phyloP scores from a whole-genome alignment of 1,140 invertebrate species.

The Panulirus ornatus region DNA sequence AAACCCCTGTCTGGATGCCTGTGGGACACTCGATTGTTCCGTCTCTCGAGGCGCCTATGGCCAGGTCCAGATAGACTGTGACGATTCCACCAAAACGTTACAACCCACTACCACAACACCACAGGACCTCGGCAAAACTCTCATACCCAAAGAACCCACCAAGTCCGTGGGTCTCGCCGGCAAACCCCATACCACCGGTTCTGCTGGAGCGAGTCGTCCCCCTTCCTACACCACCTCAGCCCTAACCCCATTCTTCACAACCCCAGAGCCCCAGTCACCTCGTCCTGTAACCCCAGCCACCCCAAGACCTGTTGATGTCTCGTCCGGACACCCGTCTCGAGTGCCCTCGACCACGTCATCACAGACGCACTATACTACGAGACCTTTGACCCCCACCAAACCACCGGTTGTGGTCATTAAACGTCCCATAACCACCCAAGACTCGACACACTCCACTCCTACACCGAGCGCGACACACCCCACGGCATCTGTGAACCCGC shows the following conservation, averaged over 20 bases:
- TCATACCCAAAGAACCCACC: constrained; percentile 47
- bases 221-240: not conserved
- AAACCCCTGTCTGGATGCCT: constrained; percentile 76
- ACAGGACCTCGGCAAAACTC: constrained; percentile 43
- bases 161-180: not conserved
- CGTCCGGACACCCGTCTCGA: not conserved
- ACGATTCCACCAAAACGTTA: constrained; percentile 43
- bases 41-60: constrained; percentile 35
- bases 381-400: not conserved
- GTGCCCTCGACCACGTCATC: not conserved
- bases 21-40: constrained; percentile 72
- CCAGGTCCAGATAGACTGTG: constrained; percentile 60
- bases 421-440: not conserved
- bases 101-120: constrained; percentile 62
- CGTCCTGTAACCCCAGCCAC: not conserved
- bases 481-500: too few relatives aligned
- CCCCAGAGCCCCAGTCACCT: not conserved
- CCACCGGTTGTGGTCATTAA: too few relatives aligned
- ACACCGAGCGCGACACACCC: not conserved
- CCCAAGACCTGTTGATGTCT: not conserved
- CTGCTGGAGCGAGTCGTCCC: not conserved
- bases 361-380: not conserved
- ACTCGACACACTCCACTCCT: not conserved
- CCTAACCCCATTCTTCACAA: not conserved
- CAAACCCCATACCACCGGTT: not conserved